A percentile compares a stretch with the other conserved stretches of the same genome.
Conservation (phyloP, 2,797 vertebrate genomes). For the Rhabdophis nuchalis region DNA sequence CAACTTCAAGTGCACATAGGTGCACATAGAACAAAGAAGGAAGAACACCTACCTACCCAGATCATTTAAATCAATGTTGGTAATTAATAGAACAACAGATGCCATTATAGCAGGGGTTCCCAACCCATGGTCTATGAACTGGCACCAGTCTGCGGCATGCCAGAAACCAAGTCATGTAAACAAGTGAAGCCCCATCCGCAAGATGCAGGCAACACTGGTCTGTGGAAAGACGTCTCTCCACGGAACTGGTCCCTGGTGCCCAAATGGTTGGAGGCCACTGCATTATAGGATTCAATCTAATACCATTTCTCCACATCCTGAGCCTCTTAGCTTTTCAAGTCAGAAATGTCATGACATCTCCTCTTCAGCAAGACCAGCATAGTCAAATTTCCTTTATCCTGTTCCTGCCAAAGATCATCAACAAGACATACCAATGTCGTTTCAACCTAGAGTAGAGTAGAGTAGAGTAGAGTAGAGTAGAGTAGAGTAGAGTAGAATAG, state of each 20-base stretch:
- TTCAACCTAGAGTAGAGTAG: neutral
- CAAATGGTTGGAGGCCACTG: too few species aligned
- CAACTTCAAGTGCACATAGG: neutral
- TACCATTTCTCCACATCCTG: neutral
- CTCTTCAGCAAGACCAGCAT: neutral
- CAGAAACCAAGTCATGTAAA: too few species aligned
- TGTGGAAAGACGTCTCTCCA: too few species aligned
- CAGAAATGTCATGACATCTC: neutral
- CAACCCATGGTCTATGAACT: too few species aligned
- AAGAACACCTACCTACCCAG: neutral
- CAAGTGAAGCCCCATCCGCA: too few species aligned
- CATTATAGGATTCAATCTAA: neutral
- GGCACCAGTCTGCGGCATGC: too few species aligned
- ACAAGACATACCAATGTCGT: neutral
- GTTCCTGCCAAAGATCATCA: neutral
- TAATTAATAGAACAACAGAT: neutral
- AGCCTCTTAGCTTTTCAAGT: neutral
- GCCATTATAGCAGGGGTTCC: neutral
- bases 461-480: too few species aligned
- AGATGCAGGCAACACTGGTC: too few species aligned
- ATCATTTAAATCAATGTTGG: neutral
- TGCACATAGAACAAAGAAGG: neutral
- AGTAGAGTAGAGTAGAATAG: too few species aligned
- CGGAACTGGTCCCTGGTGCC: too few species aligned
- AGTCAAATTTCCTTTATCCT: neutral